Conservation (phyloP, 2,888 invertebrate genomes). For the Noctua janthe region DNA sequence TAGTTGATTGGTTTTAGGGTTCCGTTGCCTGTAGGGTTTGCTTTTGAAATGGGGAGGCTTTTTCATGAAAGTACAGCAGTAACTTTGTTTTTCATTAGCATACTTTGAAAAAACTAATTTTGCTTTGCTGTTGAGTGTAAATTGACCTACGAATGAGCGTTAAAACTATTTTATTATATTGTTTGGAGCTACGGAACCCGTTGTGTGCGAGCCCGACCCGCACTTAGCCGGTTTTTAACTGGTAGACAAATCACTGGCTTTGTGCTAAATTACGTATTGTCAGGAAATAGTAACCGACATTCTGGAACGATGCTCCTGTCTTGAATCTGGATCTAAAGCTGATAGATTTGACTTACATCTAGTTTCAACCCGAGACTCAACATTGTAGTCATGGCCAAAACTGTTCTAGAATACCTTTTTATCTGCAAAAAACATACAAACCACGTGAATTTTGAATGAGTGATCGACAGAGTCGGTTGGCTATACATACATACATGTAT, state of each 20-base stretch:
- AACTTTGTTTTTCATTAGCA: neutral
- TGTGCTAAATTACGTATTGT: neutral
- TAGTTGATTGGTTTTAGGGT: neutral
- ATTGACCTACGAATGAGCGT: neutral
- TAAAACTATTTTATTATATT: no score
- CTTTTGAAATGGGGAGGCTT: neutral
- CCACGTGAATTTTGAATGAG: neutral
- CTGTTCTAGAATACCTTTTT: conserved; percentile 7
- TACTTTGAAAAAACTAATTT: neutral
- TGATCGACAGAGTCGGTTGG: neutral
- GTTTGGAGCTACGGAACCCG: no score
- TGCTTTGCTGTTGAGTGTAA: neutral
- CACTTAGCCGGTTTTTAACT: neutral
- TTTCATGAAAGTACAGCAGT: neutral
- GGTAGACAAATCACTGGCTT: neutral
- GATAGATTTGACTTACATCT: conserved; percentile 2
- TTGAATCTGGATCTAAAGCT: conserved; percentile 5
- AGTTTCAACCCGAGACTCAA: neutral
- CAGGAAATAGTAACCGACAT: neutral
- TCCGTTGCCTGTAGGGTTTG: neutral
- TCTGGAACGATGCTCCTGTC: neutral
- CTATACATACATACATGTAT: neutral
- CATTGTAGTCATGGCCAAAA: neutral
- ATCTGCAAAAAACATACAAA: conserved; percentile 12
- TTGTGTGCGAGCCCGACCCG: neutral